Percentiles rank a stretch among this genome's conserved stretches.
Evolutionary conservation across 1,140 invertebrate species (phyloP).

Genomic region (Plodia interpunctella): DNA sequence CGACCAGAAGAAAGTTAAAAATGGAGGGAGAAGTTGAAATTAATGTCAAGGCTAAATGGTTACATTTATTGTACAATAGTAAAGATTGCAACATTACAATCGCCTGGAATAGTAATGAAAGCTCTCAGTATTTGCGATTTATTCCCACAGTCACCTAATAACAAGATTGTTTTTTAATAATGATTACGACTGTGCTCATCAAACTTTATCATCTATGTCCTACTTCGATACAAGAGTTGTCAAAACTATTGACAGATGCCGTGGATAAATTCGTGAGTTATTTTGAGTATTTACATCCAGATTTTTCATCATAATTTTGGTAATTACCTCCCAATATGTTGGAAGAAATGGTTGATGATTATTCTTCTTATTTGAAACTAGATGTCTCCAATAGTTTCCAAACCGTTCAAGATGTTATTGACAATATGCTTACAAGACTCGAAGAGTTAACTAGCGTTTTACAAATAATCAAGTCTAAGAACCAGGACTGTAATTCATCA

Average conservation of each 20-base stretch:
- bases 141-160: neutral
- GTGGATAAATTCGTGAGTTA: slow-evolving; percentile 50
- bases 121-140: slow-evolving; percentile 5
- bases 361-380: slow-evolving; percentile 67
- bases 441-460: slow-evolving; percentile 73
- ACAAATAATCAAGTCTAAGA: slow-evolving; percentile 69
- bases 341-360: slow-evolving; percentile 59
- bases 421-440: slow-evolving; percentile 74
- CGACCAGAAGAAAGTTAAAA: neutral
- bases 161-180: neutral
- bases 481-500: slow-evolving; percentile 50
- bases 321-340: slow-evolving; percentile 46
- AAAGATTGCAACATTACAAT: slow-evolving; percentile 3
- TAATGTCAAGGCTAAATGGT: neutral
- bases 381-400: slow-evolving; percentile 64
- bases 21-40: slow-evolving; percentile 2
- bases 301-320: slow-evolving; percentile 39
- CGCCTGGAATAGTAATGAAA: neutral
- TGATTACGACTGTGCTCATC: slow-evolving; percentile 51
- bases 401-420: slow-evolving; percentile 72
- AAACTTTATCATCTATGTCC: slow-evolving; percentile 47
- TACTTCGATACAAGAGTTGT: slow-evolving; percentile 46
- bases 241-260: slow-evolving; percentile 57
- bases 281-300: slow-evolving; percentile 64
- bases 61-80: too few species aligned